A percentile compares a stretch with the other conserved stretches of the same genome.
These are phyloP conservation scores for Paramacrobiotus metropolitanus DNA, from an alignment of 1,140 invertebrate genomes.

Conservation along the genomic window DNA sequence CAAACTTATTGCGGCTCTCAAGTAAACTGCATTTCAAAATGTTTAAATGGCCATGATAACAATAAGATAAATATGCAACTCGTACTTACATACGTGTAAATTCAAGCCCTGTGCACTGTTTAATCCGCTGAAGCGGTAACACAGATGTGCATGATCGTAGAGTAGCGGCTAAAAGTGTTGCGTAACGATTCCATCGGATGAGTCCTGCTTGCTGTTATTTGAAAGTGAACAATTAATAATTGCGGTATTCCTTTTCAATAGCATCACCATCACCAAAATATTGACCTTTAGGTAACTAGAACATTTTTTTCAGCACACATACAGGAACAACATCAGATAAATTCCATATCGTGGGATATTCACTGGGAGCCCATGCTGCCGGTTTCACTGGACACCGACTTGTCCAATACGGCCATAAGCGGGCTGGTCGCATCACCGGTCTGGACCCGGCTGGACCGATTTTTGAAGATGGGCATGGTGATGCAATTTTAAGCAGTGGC, in stretches of 20 bases:
- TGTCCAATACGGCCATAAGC: neutral
- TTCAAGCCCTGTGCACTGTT: too few relatives aligned
- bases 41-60: too few relatives aligned
- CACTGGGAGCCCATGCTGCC: neutral
- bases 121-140: neutral
- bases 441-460: neutral
- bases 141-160: too few relatives aligned
- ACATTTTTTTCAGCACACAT: neutral
- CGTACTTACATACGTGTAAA: too few relatives aligned
- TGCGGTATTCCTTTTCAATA: too few relatives aligned
- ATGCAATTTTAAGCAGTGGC: neutral
- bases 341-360: neutral
- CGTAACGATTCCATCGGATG: too few relatives aligned
- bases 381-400: neutral
- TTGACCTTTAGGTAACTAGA: too few relatives aligned
- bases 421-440: neutral
- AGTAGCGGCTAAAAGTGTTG: too few relatives aligned
- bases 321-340: neutral
- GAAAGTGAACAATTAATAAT: too few relatives aligned
- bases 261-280: too few relatives aligned
- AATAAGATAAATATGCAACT: too few relatives aligned
- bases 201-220: neutral
- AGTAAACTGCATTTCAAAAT: neutral
- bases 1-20: neutral
- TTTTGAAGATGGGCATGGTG: neutral